phyloP scores from a whole-genome alignment of 53 echinoderm and acorn worm species.

The Echinarachnius parma region DNA sequence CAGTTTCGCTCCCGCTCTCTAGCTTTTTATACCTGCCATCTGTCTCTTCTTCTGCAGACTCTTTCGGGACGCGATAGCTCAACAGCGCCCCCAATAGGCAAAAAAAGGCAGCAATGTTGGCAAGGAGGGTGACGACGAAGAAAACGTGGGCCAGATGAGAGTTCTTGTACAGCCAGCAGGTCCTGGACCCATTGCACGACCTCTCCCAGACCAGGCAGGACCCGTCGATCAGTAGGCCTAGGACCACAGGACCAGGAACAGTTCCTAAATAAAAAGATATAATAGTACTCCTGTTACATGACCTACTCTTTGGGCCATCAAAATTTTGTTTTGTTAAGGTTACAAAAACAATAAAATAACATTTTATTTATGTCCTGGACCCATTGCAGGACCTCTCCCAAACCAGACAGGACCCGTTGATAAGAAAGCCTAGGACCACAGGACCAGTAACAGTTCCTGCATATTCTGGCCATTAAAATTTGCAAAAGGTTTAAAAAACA shows the following conservation, averaged over 20 bases:
- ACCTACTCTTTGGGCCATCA: too few relatives aligned
- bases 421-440: constrained; percentile 52
- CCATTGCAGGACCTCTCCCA: constrained; percentile 62
- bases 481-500: too few relatives aligned
- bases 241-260: constrained; percentile 57
- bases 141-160: constrained; percentile 37
- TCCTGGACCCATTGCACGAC: constrained; percentile 42
- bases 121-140: constrained; percentile 44
- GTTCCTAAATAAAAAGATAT: constrained; percentile 29
- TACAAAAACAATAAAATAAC: too few relatives aligned
- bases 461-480: too few relatives aligned
- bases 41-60: too few relatives aligned
- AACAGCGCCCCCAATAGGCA: not conserved
- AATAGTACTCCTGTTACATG: not conserved
- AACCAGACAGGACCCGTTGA: constrained; percentile 58
- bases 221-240: constrained; percentile 59
- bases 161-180: constrained; percentile 67
- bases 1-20: too few relatives aligned
- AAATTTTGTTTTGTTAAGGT: too few relatives aligned
- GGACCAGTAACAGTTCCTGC: constrained; percentile 59
- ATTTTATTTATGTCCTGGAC: too few relatives aligned
- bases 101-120: not conserved
- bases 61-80: too few relatives aligned
- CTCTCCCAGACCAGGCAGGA: constrained; percentile 65
- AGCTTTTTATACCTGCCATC: too few relatives aligned